Evolutionary conservation across 2,888 invertebrate species (phyloP).

Genomic region (Leuctra nigra): DNA sequence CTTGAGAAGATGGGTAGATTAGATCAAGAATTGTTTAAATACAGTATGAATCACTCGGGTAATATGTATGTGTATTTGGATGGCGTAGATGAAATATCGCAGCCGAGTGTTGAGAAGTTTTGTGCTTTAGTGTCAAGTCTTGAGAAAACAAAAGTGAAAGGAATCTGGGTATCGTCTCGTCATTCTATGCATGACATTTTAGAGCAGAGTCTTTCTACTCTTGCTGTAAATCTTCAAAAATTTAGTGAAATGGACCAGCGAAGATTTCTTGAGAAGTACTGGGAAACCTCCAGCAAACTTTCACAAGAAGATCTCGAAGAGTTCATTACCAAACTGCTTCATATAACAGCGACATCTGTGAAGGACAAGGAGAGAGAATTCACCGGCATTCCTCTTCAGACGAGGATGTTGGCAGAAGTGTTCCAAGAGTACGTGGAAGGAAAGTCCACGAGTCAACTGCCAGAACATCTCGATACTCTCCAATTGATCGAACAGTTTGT

Average conservation of each 20-base stretch:
- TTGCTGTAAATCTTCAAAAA: neutral
- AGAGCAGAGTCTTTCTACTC: neutral
- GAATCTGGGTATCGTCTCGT: conserved; percentile 2
- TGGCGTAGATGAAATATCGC: conserved; percentile 18
- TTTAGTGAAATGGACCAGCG: neutral
- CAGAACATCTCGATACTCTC: neutral
- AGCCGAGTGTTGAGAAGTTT: neutral
- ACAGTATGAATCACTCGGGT: conserved; percentile 2
- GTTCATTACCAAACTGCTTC: neutral
- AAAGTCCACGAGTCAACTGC: neutral
- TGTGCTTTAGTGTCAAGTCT: conserved; percentile 1
- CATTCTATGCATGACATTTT: neutral
- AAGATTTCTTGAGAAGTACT: neutral
- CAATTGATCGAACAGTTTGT: too few species aligned
- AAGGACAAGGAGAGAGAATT: neutral
- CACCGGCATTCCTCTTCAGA: too few species aligned
- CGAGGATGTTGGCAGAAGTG: too few species aligned
- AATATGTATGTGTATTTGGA: conserved; percentile 5
- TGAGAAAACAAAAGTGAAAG: neutral
- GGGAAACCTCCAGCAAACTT: neutral
- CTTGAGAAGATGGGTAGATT: neutral
- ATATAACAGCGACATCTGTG: neutral
- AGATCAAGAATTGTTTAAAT: neutral
- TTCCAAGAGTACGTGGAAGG: too few species aligned
- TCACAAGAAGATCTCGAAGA: neutral